phyloP scores from a whole-genome alignment of 2,113 vertebrate genomes.

The Pluvialis apricaria region DNA sequence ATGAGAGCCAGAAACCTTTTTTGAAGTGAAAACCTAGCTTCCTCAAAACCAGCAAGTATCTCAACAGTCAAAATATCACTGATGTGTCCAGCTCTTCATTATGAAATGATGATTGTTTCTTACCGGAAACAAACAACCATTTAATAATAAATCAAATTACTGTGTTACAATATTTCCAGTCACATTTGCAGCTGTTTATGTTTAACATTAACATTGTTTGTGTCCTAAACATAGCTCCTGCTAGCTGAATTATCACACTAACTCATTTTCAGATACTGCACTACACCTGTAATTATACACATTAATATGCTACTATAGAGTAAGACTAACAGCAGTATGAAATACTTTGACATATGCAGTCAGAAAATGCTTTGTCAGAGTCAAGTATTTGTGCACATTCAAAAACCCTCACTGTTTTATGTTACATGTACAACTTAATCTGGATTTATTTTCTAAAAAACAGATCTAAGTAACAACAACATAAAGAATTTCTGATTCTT shows the following conservation, averaged over 20 bases:
- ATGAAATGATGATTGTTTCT: background rate
- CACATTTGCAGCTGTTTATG: background rate
- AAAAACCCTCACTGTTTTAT: background rate
- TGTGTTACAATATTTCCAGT: background rate
- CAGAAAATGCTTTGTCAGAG: background rate
- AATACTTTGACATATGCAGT: background rate
- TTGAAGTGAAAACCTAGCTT: background rate
- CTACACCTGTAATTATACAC: background rate
- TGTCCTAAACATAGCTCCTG: background rate
- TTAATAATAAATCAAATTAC: background rate
- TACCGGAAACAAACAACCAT: background rate
- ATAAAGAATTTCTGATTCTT: background rate
- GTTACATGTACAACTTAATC: background rate
- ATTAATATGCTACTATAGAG: background rate
- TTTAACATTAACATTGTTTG: background rate
- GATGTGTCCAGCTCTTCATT: background rate
- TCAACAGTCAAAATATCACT: background rate
- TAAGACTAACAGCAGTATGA: background rate
- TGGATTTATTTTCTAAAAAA: background rate
- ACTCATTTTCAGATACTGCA: background rate
- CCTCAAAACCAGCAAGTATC: background rate
- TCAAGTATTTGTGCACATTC: background rate
- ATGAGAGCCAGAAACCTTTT: background rate
- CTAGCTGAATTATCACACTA: background rate
- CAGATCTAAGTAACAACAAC: background rate